Percentiles rank a stretch among this genome's conserved stretches.
phyloP scores from a whole-genome alignment of 1,140 invertebrate genomes.

The Caenorhabditis tropicalis region DNA sequence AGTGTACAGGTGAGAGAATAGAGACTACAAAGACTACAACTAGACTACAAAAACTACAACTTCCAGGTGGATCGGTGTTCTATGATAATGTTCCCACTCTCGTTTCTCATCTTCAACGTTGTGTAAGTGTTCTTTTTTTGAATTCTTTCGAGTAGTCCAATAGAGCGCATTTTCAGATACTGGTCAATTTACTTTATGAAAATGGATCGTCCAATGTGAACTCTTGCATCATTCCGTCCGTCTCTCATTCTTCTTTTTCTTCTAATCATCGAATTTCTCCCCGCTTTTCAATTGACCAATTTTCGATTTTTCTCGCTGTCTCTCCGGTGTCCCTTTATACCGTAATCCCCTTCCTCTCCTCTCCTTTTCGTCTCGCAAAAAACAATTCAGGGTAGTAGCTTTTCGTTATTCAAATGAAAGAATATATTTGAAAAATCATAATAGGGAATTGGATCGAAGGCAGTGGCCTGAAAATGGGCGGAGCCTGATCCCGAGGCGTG shows the following conservation, averaged over 20 bases:
- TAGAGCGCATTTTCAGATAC: conserved; percentile 63
- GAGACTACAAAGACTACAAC: background rate
- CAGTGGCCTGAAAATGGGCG: too few species aligned
- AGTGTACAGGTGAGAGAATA: conserved; percentile 65
- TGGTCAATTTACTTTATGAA: conserved; percentile 69
- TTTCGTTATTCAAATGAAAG: too few species aligned
- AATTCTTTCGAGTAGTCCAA: background rate
- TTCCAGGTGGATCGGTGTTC: conserved; percentile 69
- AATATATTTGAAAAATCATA: too few species aligned
- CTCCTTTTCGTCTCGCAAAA: background rate
- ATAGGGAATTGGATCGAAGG: too few species aligned
- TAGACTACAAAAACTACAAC: background rate
- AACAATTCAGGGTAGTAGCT: background rate
- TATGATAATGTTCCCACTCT: conserved; percentile 69
- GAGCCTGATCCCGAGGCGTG: too few species aligned
- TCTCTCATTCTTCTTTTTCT: background rate
- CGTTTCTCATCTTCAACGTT: conserved; percentile 68
- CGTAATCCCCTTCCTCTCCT: background rate
- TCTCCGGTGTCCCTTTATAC: background rate
- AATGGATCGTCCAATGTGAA: conserved; percentile 61
- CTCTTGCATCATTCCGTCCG: too few species aligned
- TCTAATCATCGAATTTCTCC: background rate
- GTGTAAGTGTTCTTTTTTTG: conserved; percentile 54
- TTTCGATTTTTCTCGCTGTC: background rate
- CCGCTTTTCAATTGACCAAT: background rate